Evolutionary conservation across 2,888 invertebrate species (phyloP), one percentile per base, ranked within the genome.

Genomic region (Caenorhabditis sp.): DNA sequence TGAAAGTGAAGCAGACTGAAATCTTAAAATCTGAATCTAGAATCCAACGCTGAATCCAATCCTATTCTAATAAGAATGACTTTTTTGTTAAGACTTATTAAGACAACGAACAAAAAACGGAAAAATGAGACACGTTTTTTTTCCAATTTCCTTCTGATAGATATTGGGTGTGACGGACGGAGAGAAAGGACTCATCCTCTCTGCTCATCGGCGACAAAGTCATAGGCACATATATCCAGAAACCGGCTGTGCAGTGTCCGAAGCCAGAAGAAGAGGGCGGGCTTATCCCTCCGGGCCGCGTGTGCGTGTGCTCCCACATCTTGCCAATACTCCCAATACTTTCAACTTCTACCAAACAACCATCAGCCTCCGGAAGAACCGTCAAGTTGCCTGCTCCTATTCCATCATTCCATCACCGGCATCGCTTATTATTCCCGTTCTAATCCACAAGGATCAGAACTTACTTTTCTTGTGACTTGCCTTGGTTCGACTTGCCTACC

Each of bases 161-260:
- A 51, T 76, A 76, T 76, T 76, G 76, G 67, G 76, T 67, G 76
- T 76, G 76, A 76, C 76, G 61, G 61, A 44, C 24, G 61, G 56
- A 44, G 58, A 44, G 44, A 61, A 32, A 53, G 47, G 37, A 50
- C 65, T 40, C 58, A 35, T 24, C 37, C 37, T 40, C 24, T 22
- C 51, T 65, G 22, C 58, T 65, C 61, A 47, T 60, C 61, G 5
- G 32, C 61, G 61, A 65, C 67, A 76, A 76, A 76, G 67, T 76
- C 76, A 76, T 76, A n/a, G 47, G 5, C 76, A 35, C 62, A 74
- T 67, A 76, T 76, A 76, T 76, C 53, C 60, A 18, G 61, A 67
- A n/a, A 76, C 67, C 76, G 61, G 76, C 74, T 67, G n/a, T n/a
- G 74, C 74, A 50, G 56, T 44, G 71, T 55, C 47, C 65, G 40